Conservation (phyloP, 1,140 invertebrate genomes). For the Drosophila erecta region DNA sequence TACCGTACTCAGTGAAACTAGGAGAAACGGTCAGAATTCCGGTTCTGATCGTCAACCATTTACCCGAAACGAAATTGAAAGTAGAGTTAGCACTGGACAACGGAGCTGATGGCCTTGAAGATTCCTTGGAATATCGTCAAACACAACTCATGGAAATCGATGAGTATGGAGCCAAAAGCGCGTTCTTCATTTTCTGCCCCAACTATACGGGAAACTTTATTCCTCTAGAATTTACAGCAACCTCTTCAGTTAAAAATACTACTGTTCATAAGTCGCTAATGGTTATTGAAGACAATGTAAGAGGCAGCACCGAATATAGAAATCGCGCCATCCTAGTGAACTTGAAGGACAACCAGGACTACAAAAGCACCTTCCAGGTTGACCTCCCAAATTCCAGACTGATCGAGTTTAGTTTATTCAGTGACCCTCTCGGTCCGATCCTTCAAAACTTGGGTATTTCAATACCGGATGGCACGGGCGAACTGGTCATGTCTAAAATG, state of each 20-base stretch:
- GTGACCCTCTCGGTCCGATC: neutral
- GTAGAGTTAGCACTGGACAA: neutral
- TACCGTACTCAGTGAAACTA: neutral
- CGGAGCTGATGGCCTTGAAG: neutral
- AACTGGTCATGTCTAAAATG: neutral
- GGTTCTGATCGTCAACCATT: constrained; percentile 1
- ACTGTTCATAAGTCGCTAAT: neutral
- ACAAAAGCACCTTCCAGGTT: neutral
- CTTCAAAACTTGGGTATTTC: neutral
- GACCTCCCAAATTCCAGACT: neutral
- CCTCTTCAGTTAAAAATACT: neutral
- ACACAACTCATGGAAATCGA: neutral
- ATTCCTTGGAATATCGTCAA: neutral
- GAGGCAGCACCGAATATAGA: neutral
- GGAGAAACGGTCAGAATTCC: neutral
- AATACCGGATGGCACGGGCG: neutral
- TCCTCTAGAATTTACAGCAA: neutral
- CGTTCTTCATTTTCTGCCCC: neutral
- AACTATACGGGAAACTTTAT: neutral
- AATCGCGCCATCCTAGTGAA: neutral
- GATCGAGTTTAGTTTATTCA: neutral
- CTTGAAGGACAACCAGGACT: neutral
- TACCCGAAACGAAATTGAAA: neutral
- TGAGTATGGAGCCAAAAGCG: neutral
- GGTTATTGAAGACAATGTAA: neutral